Conservation (phyloP, 1,140 invertebrate genomes). For the Bombyx mori region ASM3026992v2 NC_085128.1:6320001-6320500, state of each 20-base stretch:
- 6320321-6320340: constrained; percentile 22
- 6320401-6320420: constrained; percentile 20
- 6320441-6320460: constrained; percentile 9
- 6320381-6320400: constrained; percentile 22
- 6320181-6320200: no score
- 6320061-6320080: no score
- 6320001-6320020: no score
- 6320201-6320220: no score
- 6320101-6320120: no score
- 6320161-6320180: no score
- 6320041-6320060: no score
- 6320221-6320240: not conserved
- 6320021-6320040: no score
- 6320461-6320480: not conserved
- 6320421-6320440: constrained; percentile 9
- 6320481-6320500: not conserved
- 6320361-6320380: constrained; percentile 20
- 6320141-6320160: no score
- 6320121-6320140: no score
- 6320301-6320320: not conserved
- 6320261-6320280: not conserved
- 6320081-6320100: no score
- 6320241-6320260: not conserved
- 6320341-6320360: constrained; percentile 11
- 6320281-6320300: not conserved